Evolutionary conservation across 2,113 vertebrate species (phyloP).

Genomic region (Cyphomyrus discorhynchus): DNA sequence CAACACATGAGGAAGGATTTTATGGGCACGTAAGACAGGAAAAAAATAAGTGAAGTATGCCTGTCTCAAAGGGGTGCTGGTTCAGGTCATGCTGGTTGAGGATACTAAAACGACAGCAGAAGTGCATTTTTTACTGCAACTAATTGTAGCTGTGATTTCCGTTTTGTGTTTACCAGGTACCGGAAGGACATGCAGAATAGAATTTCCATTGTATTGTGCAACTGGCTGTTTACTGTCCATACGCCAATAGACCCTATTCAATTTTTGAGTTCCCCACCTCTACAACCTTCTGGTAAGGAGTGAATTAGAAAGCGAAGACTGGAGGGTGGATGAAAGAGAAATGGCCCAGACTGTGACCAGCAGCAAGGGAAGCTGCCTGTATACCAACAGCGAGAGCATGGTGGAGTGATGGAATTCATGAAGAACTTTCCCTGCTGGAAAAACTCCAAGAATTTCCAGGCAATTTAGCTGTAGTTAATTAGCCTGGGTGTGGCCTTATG

Average conservation of each 20-base stretch:
- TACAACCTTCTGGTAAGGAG: neutral
- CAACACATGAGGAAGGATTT: neutral
- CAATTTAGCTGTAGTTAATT: neutral
- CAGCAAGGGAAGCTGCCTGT: neutral
- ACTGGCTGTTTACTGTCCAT: neutral
- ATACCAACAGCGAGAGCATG: too few relatives aligned
- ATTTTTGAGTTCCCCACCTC: neutral
- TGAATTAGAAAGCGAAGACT: neutral
- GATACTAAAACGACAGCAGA: neutral
- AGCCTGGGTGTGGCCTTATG: neutral
- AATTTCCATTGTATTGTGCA: neutral
- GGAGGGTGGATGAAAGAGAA: neutral
- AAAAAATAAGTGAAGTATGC: neutral
- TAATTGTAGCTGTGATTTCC: neutral
- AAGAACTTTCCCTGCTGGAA: neutral
- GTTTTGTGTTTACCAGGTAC: neutral
- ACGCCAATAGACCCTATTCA: neutral
- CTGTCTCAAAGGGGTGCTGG: neutral
- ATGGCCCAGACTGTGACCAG: neutral
- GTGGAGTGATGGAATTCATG: neutral
- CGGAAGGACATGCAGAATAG: neutral
- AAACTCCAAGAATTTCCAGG: neutral
- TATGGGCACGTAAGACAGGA: neutral
- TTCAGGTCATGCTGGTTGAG: neutral
- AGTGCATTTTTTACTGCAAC: neutral